These are phyloP conservation scores for Corythucha ciliata DNA, from an alignment of 2,888 invertebrate genomes.

Conservation along the genomic window DNA sequence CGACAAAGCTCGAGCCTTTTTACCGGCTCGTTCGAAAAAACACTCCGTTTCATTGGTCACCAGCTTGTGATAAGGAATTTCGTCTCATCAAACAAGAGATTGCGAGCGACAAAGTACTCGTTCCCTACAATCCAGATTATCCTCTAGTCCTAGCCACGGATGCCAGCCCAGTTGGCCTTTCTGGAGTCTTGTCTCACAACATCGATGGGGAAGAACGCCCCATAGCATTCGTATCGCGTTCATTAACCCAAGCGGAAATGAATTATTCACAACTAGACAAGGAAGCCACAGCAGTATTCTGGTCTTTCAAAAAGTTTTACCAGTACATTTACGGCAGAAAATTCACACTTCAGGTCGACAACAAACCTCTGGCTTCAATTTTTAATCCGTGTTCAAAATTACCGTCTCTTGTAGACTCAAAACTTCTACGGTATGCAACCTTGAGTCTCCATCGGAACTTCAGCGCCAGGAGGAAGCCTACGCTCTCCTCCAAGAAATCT, in stretches of 20 bases:
- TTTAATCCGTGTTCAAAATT: conserved; percentile 4
- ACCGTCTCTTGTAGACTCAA: not conserved
- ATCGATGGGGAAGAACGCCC: conserved; percentile 10
- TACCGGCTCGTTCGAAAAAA: no score
- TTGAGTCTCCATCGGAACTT: no score
- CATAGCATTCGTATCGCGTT: conserved; percentile 13
- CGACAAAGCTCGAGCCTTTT: no score
- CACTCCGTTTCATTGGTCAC: conserved; percentile 15
- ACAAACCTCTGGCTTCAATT: not conserved
- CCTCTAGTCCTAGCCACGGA: conserved; percentile 16
- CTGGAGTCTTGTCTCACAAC: conserved; percentile 30
- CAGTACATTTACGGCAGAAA: conserved; percentile 1
- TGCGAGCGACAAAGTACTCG: conserved; percentile 9
- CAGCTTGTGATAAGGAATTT: not conserved
- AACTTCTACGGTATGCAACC: conserved; percentile 21
- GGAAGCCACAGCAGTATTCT: conserved; percentile 7
- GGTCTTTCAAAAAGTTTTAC: not conserved
- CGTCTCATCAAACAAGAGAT: not conserved
- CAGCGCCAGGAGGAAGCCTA: no score
- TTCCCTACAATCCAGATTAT: conserved; percentile 25
- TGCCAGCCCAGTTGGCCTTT: conserved; percentile 26
- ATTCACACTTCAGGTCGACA: not conserved
- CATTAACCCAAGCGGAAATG: no score
- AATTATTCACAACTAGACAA: conserved; percentile 9
- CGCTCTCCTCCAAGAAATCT: no score